These are phyloP conservation scores for Marasmarcha lunaedactyla DNA, from an alignment of 2,888 invertebrate genomes.

Conservation along the genomic window DNA sequence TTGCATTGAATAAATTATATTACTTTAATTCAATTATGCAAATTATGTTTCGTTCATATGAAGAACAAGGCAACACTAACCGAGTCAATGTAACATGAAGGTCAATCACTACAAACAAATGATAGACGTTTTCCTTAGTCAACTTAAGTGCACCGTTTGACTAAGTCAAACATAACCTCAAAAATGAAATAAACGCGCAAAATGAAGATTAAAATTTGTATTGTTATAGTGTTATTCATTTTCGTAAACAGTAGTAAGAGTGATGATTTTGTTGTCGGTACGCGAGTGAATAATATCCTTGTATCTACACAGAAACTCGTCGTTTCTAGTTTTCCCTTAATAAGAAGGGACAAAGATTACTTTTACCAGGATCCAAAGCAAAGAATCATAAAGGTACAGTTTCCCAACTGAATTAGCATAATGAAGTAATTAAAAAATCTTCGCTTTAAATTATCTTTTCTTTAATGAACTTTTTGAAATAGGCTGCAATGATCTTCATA, in stretches of 20 bases:
- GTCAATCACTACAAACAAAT: conserved; percentile 18
- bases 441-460: no score
- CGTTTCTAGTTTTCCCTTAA: conserved; percentile 31
- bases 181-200: conserved; percentile 20
- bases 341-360: conserved; percentile 49
- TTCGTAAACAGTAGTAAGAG: conserved; percentile 31
- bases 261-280: conserved; percentile 45
- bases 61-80: conserved; percentile 27
- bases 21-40: no score
- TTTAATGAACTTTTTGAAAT: no score
- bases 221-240: conserved; percentile 29
- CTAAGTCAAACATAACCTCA: conserved; percentile 23
- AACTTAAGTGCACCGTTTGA: conserved; percentile 13
- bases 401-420: not conserved
- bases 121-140: conserved; percentile 28
- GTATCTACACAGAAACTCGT: conserved; percentile 48
- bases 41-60: not conserved
- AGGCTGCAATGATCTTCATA: no score
- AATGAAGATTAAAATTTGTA: conserved; percentile 34
- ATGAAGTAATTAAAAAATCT: conserved; percentile 4
- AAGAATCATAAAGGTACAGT: conserved; percentile 44
- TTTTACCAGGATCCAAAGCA: conserved; percentile 40
- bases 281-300: conserved; percentile 45
- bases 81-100: no score
- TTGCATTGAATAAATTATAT: no score